phyloP scores from a whole-genome alignment of 2,888 invertebrate species.

The Cinara cedri region DNA sequence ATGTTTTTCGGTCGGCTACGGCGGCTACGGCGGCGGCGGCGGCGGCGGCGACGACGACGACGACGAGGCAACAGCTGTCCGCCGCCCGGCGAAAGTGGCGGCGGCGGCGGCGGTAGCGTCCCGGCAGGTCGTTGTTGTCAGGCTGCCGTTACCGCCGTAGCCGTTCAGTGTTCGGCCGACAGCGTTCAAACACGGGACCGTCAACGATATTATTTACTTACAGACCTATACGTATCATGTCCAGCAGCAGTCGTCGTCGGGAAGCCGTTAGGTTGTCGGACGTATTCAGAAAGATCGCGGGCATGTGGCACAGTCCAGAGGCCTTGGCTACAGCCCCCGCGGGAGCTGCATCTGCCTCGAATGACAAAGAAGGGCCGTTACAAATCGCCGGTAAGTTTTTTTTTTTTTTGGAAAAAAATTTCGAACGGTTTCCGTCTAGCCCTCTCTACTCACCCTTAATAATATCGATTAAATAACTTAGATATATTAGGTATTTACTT shows the following conservation, averaged over 20 bases:
- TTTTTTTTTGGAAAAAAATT: not conserved
- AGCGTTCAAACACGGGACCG: not conserved
- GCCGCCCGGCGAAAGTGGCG: conserved; percentile 44
- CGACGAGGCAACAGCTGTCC: conserved; percentile 53
- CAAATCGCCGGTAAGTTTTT: conserved; percentile 34
- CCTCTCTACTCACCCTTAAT: no score
- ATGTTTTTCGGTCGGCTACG: conserved; percentile 13
- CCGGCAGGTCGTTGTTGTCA: conserved; percentile 45
- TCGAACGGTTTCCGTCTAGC: no score
- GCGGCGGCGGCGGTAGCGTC: conserved; percentile 30
- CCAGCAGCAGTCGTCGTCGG: conserved; percentile 13
- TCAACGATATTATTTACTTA: no score
- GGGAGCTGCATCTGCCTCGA: not conserved
- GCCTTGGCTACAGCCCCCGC: conserved; percentile 2
- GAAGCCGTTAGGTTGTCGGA: conserved; percentile 45
- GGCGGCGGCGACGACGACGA: conserved; percentile 9
- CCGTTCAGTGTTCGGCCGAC: conserved; percentile 35
- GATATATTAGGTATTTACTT: no score
- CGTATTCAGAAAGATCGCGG: conserved; percentile 50
- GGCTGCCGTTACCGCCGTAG: not conserved
- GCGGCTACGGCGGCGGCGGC: not conserved
- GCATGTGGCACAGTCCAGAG: conserved; percentile 48
- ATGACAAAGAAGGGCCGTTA: conserved; percentile 30
- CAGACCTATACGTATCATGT: conserved; percentile 14
- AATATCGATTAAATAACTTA: no score